Evolutionary conservation across 2,113 vertebrate genomes (phyloP), one percentile per base, ranked within the genome.

Genomic region (Procavia capensis): DNA sequence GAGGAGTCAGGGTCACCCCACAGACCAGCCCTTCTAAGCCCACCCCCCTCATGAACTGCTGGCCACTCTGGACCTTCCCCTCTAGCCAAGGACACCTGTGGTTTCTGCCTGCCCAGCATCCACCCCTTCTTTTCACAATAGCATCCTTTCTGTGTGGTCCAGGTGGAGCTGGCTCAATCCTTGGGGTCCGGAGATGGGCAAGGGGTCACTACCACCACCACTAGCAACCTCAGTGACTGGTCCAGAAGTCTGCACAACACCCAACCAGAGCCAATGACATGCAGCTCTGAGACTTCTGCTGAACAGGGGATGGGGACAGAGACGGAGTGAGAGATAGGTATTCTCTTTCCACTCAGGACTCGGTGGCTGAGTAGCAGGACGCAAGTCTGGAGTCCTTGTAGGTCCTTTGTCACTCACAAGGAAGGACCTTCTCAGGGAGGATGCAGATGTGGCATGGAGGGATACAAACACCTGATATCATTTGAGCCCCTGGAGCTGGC

Each of bases 361-460:
- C 0, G 0, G 63, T 17, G n/a, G 43, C 39, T 29, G 4, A 31
- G 24, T 3, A 11, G 20, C 11, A 24, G 34, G 24, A 7, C 9
- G 3, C 54, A n/a, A 63, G 6, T 27, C 85, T 54, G 34, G 25
- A 70, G 29, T 24, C 10, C 10, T 24, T 8, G 9, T 13, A 25
- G 90, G 27, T 86, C 59, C 74, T 74, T 68, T 27, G 45, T n/a
- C 36, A 82, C 57, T 76, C 72, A 13, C 31, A 57, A 31, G 25
- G 29, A 75, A 41, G 14, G 47, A 85, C 20, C 25, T 41, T 22
- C 57, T 24, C 84, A 63, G 41, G 61, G 63, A 59, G 89, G 22
- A 63, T 0, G 0, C 70, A 70, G 63, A 10, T 7, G 0, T 4
- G 5, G 22, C 39, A 34, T 7, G 24, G 41, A 50, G n/a, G 14